A percentile compares a stretch with the other conserved stretches of the same genome.
These are phyloP conservation scores for Acanthococcus lagerstroemiae DNA, from an alignment of 2,888 invertebrate species.

Conservation along the genomic window DNA sequence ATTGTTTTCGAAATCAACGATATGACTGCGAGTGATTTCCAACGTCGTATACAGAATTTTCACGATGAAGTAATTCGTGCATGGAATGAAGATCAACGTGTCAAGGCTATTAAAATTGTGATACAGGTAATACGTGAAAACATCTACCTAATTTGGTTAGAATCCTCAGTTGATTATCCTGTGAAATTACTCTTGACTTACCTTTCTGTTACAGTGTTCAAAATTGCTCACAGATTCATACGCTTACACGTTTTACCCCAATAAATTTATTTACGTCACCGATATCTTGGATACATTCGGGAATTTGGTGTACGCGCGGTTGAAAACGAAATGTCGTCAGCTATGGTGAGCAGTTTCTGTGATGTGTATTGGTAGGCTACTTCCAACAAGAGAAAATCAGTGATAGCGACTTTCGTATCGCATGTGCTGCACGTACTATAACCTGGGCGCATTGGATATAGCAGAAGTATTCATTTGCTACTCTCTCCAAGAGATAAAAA, in stretches of 20 bases:
- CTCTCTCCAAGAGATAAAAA: too few relatives aligned
- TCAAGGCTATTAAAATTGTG: constrained; percentile 89
- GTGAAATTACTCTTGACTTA: background rate
- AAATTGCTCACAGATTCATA: constrained; percentile 82
- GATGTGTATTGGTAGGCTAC: too few relatives aligned
- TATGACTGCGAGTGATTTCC: constrained; percentile 86
- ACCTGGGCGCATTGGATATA: too few relatives aligned
- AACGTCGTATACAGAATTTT: constrained; percentile 76
- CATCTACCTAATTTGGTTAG: background rate
- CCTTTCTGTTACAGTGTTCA: constrained; percentile 58
- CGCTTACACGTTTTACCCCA: constrained; percentile 91
- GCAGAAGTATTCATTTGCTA: too few relatives aligned
- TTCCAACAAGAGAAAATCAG: too few relatives aligned
- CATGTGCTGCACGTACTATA: too few relatives aligned
- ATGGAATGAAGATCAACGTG: constrained; percentile 90
- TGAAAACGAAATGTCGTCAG: constrained; percentile 59
- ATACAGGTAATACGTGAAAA: constrained; percentile 53
- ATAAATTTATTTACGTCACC: constrained; percentile 92
- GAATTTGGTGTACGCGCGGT: constrained; percentile 72
- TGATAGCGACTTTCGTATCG: too few relatives aligned
- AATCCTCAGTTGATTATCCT: background rate
- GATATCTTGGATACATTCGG: constrained; percentile 94
- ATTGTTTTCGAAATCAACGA: constrained; percentile 60
- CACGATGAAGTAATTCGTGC: constrained; percentile 81
- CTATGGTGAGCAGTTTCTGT: constrained; percentile 24